A percentile compares a stretch with the other conserved stretches of the same genome.
Conservation (phyloP, 2,113 vertebrate genomes). For the Struthidea cinerea region DNA sequence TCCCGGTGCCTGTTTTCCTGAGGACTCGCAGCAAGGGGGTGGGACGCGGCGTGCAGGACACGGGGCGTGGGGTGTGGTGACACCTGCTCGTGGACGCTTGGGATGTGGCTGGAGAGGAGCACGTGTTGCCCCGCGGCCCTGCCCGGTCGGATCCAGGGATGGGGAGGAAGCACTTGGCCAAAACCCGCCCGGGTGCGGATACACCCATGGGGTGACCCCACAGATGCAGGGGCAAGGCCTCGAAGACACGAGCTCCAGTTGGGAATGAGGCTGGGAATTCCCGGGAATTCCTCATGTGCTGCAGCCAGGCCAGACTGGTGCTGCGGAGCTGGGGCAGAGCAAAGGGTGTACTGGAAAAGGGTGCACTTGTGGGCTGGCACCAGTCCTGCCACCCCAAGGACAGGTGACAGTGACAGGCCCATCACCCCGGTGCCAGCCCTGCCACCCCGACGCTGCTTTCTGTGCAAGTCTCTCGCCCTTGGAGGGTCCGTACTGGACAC, state of each 20-base stretch:
- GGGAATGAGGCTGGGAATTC: background rate
- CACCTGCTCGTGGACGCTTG: background rate
- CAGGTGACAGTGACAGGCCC: background rate
- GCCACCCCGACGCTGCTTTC: fast-evolving
- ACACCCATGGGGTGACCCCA: fast-evolving
- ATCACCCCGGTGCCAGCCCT: background rate
- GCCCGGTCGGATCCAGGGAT: background rate
- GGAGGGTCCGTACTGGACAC: fast-evolving
- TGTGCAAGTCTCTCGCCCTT: fast-evolving
- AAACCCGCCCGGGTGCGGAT: fast-evolving
- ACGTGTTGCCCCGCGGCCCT: background rate
- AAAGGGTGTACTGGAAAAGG: background rate
- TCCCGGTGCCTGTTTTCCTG: background rate
- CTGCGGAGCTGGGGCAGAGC: background rate
- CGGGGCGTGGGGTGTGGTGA: background rate
- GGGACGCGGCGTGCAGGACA: background rate
- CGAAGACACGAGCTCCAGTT: fast-evolving
- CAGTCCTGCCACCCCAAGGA: fast-evolving
- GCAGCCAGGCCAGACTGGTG: fast-evolving
- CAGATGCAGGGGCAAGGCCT: background rate
- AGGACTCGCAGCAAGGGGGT: background rate
- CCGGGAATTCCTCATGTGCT: fast-evolving
- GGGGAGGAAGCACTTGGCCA: background rate
- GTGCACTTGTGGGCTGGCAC: fast-evolving
- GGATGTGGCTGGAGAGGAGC: background rate